Evolutionary conservation across 2,888 invertebrate species (phyloP), one percentile per base, ranked within the genome.

Genomic region (Microctonus hyperodae): DNA sequence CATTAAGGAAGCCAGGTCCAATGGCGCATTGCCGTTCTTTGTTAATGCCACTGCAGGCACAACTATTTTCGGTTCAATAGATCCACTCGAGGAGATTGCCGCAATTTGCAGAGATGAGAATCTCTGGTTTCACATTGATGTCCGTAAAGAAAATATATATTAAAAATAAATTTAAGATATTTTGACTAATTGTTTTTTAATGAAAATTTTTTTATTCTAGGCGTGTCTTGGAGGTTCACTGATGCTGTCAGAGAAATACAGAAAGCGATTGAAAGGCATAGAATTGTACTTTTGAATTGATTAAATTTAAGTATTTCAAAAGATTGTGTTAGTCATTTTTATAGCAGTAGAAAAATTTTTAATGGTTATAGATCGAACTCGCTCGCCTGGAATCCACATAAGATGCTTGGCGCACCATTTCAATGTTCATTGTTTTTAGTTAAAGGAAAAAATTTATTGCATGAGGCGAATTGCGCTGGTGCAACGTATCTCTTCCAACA

Each of bases 301-400:
- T 61, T 64, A 13, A 11, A 25, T 35, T 40, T 20, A 28, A 28
- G 40, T n/a, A 37, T 13, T 62, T 25, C 11, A 60, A 48, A 35
- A 13, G 44, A 22, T 23, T 22, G n/a, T n/a, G 58, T 13, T 48
- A 9, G n/a, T 48, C 20, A 4, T 48, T n/a, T n/a, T n/a, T n/a
- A n/a, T n/a, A n/a, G n/a, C n/a, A n/a, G n/a, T n/a, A n/a, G n/a
- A n/a, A n/a, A n/a, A n/a, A n/a, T n/a, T 37, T 51, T 50, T 1
- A 10, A 48, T 16, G 5, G 7, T 83, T 85, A 20, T 81, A 90
- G 92, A 75, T 89, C 91, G 0, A 88, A 94, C 78, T 94, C 94
- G 0, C 86, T 94, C 71, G 86, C 92, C 0, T 95, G 94, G 94
- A 94, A 95, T 86, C 92, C 94, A 0, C 95, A 95, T 83, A 95